These are phyloP conservation scores for Rutilus rutilus DNA, from an alignment of 2,113 vertebrate species.

Conservation along the genomic window DNA sequence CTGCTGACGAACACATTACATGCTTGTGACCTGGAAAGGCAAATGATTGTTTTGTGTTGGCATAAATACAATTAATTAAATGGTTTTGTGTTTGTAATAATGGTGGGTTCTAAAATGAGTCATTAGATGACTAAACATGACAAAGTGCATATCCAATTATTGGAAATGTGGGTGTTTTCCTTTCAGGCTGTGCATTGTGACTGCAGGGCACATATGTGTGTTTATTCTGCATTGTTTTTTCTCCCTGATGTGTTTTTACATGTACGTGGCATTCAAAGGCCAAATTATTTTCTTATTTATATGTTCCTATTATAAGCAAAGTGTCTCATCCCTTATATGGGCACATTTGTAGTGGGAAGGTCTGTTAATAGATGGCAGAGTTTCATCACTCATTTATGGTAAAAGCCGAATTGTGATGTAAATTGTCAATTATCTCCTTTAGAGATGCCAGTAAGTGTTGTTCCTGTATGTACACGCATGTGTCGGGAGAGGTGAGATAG, in stretches of 20 bases:
- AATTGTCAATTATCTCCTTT: neutral
- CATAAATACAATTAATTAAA: conserved; percentile 14
- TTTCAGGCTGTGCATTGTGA: neutral
- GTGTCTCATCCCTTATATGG: neutral
- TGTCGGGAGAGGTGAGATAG: neutral
- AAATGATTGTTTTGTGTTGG: conserved; percentile 25
- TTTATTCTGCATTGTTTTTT: conserved; percentile 25
- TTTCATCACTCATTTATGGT: neutral
- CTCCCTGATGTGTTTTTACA: neutral
- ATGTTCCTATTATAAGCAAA: neutral
- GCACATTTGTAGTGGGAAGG: neutral
- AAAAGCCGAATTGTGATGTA: neutral
- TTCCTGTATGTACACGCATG: neutral
- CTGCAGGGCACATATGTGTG: neutral
- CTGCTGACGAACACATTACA: neutral
- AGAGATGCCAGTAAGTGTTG: neutral
- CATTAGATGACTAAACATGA: conserved; percentile 30
- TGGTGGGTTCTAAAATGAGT: conserved; percentile 4
- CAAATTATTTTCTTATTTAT: neutral
- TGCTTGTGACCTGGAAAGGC: conserved; percentile 12
- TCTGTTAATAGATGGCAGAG: neutral
- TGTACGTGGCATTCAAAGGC: neutral
- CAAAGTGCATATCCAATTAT: conserved; percentile 1
- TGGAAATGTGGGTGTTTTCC: conserved; percentile 13
- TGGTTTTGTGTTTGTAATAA: conserved; percentile 1